These are phyloP conservation scores for Pachydiplax longipennis DNA, from an alignment of 2,888 invertebrate genomes.

Conservation along the genomic window DNA sequence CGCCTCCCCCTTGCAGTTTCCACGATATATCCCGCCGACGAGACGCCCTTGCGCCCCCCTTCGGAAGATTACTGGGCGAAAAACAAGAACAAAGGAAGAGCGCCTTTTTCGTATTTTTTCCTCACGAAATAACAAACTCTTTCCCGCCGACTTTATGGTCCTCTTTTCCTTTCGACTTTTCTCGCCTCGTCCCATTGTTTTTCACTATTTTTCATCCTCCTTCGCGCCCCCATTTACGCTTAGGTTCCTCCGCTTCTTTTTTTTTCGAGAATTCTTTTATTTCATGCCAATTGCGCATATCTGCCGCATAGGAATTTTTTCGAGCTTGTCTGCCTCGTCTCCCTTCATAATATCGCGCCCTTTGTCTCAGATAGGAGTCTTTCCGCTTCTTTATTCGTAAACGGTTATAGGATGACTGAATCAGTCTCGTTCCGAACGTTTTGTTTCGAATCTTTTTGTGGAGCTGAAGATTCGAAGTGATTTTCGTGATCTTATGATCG, in stretches of 20 bases:
- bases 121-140: conserved; percentile 19
- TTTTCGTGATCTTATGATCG: too few species aligned
- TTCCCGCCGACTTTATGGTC: neutral
- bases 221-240: neutral
- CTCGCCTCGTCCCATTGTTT: neutral
- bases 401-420: too few species aligned
- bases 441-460: too few species aligned
- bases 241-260: neutral
- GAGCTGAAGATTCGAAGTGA: too few species aligned
- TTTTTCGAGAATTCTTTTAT: neutral
- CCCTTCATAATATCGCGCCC: neutral
- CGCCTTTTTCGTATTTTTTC: neutral
- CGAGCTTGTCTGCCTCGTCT: neutral
- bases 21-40: neutral
- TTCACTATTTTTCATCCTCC: neutral
- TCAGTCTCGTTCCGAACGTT: too few species aligned
- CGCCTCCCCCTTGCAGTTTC: neutral
- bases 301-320: neutral
- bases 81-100: neutral
- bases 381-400: too few species aligned
- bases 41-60: neutral
- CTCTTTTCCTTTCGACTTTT: neutral
- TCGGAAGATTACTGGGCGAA: conserved; percentile 1
- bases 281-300: neutral
- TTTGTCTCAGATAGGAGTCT: too few species aligned